These are phyloP conservation scores for Malurus cyaneus DNA, from an alignment of 2,113 vertebrate genomes.

Conservation along the genomic window DNA sequence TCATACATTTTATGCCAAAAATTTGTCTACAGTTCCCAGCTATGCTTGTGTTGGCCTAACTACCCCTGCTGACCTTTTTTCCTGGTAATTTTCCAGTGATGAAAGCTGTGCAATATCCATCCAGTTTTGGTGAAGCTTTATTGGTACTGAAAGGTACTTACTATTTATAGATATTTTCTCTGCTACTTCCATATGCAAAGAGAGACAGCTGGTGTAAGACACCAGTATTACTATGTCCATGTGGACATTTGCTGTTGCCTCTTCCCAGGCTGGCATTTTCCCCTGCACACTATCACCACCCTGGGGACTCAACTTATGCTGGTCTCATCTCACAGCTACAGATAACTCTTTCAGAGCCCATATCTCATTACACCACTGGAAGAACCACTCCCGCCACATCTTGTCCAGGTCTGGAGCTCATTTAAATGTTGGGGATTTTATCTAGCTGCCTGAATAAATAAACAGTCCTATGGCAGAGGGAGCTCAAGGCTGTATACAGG, in stretches of 20 bases:
- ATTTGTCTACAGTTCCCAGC: neutral
- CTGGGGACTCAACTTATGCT: neutral
- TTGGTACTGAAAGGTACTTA: neutral
- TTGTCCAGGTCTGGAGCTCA: neutral
- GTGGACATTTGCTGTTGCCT: neutral
- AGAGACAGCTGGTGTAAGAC: neutral
- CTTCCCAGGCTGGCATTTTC: neutral
- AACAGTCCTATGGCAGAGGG: neutral
- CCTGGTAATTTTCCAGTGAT: neutral
- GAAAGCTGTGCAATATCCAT: neutral
- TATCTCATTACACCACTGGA: neutral
- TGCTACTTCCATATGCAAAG: neutral
- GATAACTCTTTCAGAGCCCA: neutral
- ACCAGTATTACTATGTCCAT: neutral
- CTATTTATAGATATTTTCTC: neutral
- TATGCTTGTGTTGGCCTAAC: neutral
- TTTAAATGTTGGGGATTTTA: neutral
- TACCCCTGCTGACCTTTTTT: neutral
- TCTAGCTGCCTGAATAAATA: neutral
- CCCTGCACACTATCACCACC: neutral
- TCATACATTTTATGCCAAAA: neutral
- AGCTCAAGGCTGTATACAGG: neutral
- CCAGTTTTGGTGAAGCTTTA: neutral
- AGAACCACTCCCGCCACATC: fast-evolving
- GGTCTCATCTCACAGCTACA: neutral